These are phyloP conservation scores for Stenopsyche tienmushanensis DNA, from an alignment of 1,140 invertebrate species.

Conservation along the genomic window DNA sequence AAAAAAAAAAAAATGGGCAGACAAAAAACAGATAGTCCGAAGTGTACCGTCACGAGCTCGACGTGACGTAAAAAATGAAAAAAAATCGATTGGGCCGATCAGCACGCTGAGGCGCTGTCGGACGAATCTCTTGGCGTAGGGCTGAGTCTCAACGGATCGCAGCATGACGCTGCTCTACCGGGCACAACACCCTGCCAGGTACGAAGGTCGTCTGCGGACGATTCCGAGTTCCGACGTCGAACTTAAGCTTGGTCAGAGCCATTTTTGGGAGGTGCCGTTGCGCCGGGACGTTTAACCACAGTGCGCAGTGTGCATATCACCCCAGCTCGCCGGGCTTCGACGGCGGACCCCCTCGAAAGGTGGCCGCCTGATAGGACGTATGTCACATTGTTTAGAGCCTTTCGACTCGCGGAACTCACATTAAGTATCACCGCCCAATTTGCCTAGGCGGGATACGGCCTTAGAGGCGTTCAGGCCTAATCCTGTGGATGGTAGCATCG, in stretches of 20 bases:
- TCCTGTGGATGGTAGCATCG: slow-evolving; percentile 79
- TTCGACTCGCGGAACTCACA: slow-evolving; percentile 56
- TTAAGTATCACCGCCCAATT: slow-evolving; percentile 56
- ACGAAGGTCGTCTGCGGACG: slow-evolving; percentile 64
- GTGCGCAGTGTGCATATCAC: slow-evolving; percentile 44
- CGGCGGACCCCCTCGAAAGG: slow-evolving; percentile 76
- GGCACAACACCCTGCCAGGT: slow-evolving; percentile 63
- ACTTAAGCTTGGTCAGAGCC: slow-evolving; percentile 45
- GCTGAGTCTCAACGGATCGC: slow-evolving; percentile 59
- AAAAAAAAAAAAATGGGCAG: background rate
- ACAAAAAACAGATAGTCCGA: too few species aligned
- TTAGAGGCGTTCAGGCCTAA: slow-evolving; percentile 85
- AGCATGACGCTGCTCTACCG: slow-evolving; percentile 62
- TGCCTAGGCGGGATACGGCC: slow-evolving; percentile 68
- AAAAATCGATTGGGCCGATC: background rate
- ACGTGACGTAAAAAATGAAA: background rate
- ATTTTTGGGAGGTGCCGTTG: background rate
- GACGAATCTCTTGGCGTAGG: slow-evolving; percentile 53
- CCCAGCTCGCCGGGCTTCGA: slow-evolving; percentile 78
- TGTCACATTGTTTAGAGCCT: slow-evolving; percentile 57
- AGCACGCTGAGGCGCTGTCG: background rate
- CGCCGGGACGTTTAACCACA: slow-evolving; percentile 33
- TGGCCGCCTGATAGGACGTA: slow-evolving; percentile 62
- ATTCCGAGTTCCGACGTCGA: slow-evolving; percentile 63
- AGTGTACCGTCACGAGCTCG: background rate